Conservation (phyloP, 2,888 invertebrate species). For the Aphodius sticticus region DNA sequence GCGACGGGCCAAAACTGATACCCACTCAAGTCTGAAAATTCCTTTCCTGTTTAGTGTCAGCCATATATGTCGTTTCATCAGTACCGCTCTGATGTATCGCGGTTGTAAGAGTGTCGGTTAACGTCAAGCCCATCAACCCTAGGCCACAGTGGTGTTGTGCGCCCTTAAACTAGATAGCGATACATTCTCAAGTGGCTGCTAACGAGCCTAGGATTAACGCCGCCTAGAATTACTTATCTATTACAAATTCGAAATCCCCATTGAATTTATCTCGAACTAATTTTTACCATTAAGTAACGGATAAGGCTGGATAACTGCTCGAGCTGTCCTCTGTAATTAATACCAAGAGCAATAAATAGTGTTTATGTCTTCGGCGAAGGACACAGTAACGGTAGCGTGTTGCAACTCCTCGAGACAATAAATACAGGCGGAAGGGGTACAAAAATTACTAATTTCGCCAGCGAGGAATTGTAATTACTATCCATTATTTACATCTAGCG, state of each 20-base stretch:
- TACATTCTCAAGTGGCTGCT: not conserved
- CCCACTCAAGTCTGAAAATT: not conserved
- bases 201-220: not conserved
- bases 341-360: not conserved
- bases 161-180: not conserved
- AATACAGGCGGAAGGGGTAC: not conserved
- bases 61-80: not conserved
- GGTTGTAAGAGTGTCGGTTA: not conserved
- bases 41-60: not conserved
- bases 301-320: not conserved
- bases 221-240: not conserved
- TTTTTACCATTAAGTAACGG: not conserved
- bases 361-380: no score
- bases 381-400: not conserved
- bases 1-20: not conserved
- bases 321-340: not conserved
- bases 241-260: not conserved
- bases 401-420: not conserved
- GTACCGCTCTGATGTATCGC: not conserved
- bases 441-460: not conserved
- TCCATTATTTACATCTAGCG: not conserved
- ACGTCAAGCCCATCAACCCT: not conserved
- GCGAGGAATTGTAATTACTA: not conserved
- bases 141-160: not conserved
- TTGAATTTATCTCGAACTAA: slow-evolving; percentile 4